A percentile compares a stretch with the other conserved stretches of the same genome.
Evolutionary conservation across 1,140 invertebrate species (phyloP).

Genomic region (Bicyclus anynana): DNA sequence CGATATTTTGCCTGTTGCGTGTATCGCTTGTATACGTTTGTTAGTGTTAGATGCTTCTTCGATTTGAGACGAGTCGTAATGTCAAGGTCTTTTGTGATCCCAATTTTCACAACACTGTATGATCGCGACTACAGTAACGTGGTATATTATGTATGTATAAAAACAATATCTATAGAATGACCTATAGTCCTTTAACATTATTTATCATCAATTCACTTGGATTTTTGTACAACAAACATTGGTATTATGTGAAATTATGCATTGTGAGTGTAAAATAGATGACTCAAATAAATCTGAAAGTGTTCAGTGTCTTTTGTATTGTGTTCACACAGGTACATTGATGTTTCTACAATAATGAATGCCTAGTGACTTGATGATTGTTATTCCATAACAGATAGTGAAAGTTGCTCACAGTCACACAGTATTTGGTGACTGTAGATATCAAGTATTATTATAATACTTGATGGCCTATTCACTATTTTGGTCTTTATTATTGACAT

Average conservation of each 20-base stretch:
- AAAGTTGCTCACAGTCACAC: conserved; percentile 17
- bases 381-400: conserved; percentile 19
- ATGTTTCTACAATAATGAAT: conserved; percentile 22
- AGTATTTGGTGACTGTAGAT: not conserved
- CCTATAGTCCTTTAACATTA: no score
- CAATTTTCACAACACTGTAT: conserved; percentile 2
- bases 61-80: not conserved
- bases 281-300: not conserved
- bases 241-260: not conserved
- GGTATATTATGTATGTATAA: not conserved
- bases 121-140: not conserved
- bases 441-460: not conserved
- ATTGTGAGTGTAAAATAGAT: not conserved
- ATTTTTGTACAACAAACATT: no score
- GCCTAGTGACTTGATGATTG: conserved; percentile 1
- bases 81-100: conserved; percentile 3
- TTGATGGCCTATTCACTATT: no score
- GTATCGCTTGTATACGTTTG: not conserved
- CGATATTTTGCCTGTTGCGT: not conserved
- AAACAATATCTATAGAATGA: not conserved
- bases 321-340: conserved; percentile 27
- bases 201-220: no score
- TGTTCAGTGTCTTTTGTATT: conserved; percentile 8
- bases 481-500: no score
- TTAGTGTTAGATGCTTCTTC: not conserved